Percentiles rank a stretch among this genome's conserved stretches.
These are phyloP conservation scores for Melinaea marsaeus DNA, from an alignment of 2,888 invertebrate species.

Conservation along the genomic window DNA sequence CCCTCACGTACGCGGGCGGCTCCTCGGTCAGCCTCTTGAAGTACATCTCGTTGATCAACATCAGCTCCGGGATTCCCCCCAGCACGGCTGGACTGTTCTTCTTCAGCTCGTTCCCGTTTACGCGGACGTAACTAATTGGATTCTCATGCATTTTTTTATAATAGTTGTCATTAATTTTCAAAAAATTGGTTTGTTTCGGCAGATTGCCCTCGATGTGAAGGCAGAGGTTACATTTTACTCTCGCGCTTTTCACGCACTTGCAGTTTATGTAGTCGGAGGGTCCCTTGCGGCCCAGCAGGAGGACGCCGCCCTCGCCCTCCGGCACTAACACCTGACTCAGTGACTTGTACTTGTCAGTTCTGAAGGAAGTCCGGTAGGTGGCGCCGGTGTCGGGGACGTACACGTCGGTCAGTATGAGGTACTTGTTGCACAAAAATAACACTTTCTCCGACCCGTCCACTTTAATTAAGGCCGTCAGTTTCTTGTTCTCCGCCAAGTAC, in stretches of 20 bases:
- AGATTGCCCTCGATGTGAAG: neutral
- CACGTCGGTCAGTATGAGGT: neutral
- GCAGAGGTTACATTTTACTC: neutral
- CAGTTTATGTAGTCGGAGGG: neutral
- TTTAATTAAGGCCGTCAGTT: neutral
- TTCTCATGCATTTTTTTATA: neutral
- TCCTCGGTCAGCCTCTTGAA: neutral
- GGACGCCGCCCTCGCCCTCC: neutral
- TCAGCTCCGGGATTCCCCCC: neutral
- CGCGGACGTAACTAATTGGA: neutral
- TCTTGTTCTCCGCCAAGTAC: no score
- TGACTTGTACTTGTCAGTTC: neutral
- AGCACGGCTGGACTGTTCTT: neutral
- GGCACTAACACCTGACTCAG: neutral
- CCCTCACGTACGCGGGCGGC: neutral
- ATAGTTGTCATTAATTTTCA: neutral
- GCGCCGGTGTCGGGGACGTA: neutral
- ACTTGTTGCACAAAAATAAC: neutral
- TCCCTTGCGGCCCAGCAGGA: neutral
- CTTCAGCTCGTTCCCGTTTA: neutral
- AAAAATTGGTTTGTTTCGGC: neutral
- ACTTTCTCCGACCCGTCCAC: neutral
- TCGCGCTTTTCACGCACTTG: neutral
- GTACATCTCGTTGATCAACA: neutral
- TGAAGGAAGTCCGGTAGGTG: neutral